phyloP scores from a whole-genome alignment of 2,797 vertebrate genomes.

The Acipenser oxyrinchus region DNA sequence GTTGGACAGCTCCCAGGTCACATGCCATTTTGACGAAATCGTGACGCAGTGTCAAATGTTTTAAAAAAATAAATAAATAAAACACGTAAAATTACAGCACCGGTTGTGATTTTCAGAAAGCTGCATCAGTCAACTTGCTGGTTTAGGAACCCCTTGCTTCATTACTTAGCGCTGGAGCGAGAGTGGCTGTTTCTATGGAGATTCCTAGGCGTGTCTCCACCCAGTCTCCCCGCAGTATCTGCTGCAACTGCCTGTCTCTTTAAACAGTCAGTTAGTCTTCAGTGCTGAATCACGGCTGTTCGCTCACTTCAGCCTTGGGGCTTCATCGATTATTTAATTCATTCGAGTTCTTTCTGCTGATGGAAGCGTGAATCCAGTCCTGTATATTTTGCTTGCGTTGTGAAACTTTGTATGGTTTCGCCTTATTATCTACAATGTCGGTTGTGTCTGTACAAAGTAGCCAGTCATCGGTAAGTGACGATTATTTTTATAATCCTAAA shows the following conservation, averaged over 20 bases:
- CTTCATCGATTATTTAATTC: slow-evolving; percentile 41
- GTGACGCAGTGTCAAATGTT: too few relatives aligned
- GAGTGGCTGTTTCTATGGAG: slow-evolving; percentile 27
- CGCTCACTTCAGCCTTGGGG: slow-evolving; percentile 26
- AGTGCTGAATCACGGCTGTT: slow-evolving; percentile 36
- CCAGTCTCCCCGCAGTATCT: slow-evolving; percentile 5
- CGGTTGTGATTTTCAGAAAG: too few relatives aligned
- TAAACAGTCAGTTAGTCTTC: slow-evolving; percentile 14
- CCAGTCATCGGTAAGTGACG: slow-evolving; percentile 43
- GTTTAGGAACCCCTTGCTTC: too few relatives aligned
- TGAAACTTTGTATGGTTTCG: not conserved
- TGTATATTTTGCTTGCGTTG: not conserved
- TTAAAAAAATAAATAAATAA: too few relatives aligned
- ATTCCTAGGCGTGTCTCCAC: slow-evolving; percentile 17
- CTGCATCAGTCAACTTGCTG: too few relatives aligned
- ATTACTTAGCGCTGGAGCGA: too few relatives aligned
- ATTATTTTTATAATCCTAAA: not conserved
- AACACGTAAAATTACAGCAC: too few relatives aligned
- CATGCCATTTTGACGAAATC: too few relatives aligned
- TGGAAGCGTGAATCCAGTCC: slow-evolving; percentile 11
- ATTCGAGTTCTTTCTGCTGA: slow-evolving; percentile 30
- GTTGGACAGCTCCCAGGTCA: too few relatives aligned
- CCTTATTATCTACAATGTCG: slow-evolving; percentile 25
- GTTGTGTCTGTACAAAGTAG: slow-evolving; percentile 41
- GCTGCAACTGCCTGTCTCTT: slow-evolving; percentile 5